A percentile compares a stretch with the other conserved stretches of the same genome.
phyloP scores from a whole-genome alignment of 2,888 invertebrate species.

The Heliconius charithonia region DNA sequence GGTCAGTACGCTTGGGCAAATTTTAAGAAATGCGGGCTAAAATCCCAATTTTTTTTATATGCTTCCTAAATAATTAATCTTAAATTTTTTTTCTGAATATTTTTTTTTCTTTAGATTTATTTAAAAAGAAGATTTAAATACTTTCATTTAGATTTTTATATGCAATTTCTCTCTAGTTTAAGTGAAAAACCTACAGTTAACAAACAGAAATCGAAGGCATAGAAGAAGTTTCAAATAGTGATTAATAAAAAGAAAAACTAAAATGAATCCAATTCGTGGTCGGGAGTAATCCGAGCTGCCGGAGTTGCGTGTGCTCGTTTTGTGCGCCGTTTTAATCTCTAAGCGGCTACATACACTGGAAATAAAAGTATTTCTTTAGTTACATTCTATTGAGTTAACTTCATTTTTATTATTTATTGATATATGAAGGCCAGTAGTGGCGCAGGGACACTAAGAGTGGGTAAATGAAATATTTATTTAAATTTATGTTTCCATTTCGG shows the following conservation, averaged over 20 bases:
- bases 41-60: too few species aligned
- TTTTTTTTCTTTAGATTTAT: too few species aligned
- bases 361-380: constrained; percentile 18
- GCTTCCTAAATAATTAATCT: too few species aligned
- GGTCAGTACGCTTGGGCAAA: too few species aligned
- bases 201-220: constrained; percentile 14
- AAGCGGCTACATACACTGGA: background rate
- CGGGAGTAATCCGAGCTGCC: constrained; percentile 35
- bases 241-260: constrained; percentile 43
- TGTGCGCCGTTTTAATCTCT: constrained; percentile 11
- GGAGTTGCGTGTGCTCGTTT: constrained; percentile 24
- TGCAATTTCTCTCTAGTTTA: background rate
- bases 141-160: background rate
- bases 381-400: background rate
- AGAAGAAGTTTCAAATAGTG: constrained; percentile 44
- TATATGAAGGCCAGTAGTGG: too few species aligned
- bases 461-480: too few species aligned
- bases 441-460: too few species aligned
- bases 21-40: too few species aligned
- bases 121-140: background rate
- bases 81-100: too few species aligned
- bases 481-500: too few species aligned
- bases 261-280: constrained; percentile 46
- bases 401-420: too few species aligned
- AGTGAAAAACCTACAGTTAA: constrained; percentile 18